Base-by-base conservation (phyloP, 2,113 vertebrate genomes). In the Caranx melampygus region DNA sequence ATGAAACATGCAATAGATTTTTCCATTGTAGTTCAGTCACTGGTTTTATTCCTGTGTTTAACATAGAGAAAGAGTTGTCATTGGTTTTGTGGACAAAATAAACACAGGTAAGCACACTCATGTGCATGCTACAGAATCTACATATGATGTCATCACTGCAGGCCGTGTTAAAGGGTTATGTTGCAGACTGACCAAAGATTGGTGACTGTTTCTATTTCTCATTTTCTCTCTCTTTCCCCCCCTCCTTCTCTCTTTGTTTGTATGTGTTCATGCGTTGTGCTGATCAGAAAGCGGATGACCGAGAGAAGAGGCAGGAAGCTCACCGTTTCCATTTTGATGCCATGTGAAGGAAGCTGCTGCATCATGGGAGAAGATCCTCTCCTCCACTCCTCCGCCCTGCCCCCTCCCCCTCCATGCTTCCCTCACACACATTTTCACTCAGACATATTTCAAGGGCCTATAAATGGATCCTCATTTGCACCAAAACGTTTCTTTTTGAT, bases 311-410 rank as follows among this genome's bases (percentile, higher is more conserved):
- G 44, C 98, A 99, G 83, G 98, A 99, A 92, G 98, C 98, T 54
- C 98, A 99, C 82, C 97, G 98, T 64, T 99, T 99, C 93, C 98
- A 99, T 93, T 99, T 99, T 75, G 98, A 99, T 79, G 98, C 98
- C 86, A 99, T 99, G 98, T 99, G 95, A 99, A 84, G 52, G 44
- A 57, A 13, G 18, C 40, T 40, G 45, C n/a, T 63, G 77, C 77
- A 70, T 81, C 49, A 10, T 59, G 72, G 79, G 73, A 72, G 57
- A 85, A n/a, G 59, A 3, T 51, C 57, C 7, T 45, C 42, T 11
- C 14, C 21, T 21, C 26, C 18, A 5, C 51, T 21, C 31, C 21
- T 6, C 44, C 1, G 1, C 62, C 63, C 1, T 6, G 54, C 58
- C 2, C 57, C 26, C 4, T 13, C 54, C 6, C 49, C 16, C 57